Evolutionary conservation across 2,888 invertebrate genomes (phyloP).

Genomic region (Eupsilia transversa): DNA sequence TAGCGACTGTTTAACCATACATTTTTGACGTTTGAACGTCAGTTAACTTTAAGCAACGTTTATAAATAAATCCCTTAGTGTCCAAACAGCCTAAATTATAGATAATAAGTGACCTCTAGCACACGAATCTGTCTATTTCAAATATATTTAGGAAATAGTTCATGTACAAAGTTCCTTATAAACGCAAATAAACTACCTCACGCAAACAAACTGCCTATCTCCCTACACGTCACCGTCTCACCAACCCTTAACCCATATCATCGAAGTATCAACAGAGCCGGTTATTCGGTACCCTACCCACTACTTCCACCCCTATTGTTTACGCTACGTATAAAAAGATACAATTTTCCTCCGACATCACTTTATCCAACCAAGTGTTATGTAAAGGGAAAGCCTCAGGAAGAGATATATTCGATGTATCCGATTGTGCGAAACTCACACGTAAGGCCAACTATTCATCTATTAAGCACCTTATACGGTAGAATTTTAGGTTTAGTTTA

Average conservation of each 20-base stretch:
- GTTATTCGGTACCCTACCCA: slow-evolving; percentile 31
- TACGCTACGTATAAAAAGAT: slow-evolving; percentile 60
- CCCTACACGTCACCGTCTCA: slow-evolving; percentile 5
- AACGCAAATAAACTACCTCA: slow-evolving; percentile 13
- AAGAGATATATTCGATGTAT: slow-evolving; percentile 44
- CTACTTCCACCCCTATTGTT: slow-evolving; percentile 50
- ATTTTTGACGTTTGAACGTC: too few species aligned
- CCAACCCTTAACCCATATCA: slow-evolving; percentile 33
- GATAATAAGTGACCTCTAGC: too few species aligned
- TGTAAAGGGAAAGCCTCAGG: slow-evolving; percentile 43
- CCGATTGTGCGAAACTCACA: slow-evolving; percentile 37
- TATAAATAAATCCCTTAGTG: too few species aligned
- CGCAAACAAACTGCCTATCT: slow-evolving; percentile 16
- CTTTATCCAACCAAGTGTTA: slow-evolving; percentile 63
- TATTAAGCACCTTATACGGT: not conserved
- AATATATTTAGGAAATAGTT: too few species aligned
- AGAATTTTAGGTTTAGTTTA: slow-evolving; percentile 15
- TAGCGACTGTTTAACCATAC: too few species aligned
- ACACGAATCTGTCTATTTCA: too few species aligned
- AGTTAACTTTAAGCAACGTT: too few species aligned
- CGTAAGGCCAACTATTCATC: not conserved
- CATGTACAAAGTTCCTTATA: too few species aligned
- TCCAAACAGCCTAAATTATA: too few species aligned
- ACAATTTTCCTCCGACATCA: slow-evolving; percentile 57
- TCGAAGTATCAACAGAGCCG: slow-evolving; percentile 32